These are phyloP conservation scores for Watsonalla cultraria DNA, from an alignment of 2,888 invertebrate species.

Conservation along the genomic window DNA sequence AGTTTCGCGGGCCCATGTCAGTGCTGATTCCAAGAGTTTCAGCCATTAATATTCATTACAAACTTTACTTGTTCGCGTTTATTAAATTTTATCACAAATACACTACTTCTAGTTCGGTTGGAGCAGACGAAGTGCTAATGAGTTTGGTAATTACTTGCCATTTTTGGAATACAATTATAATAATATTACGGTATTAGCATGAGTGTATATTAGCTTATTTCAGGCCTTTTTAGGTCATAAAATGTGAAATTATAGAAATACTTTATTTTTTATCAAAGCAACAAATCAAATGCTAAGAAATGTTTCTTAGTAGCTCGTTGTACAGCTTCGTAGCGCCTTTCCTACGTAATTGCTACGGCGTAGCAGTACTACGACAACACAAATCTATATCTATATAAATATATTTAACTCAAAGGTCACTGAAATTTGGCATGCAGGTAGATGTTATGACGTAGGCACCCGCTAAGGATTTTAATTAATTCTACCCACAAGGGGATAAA, in stretches of 20 bases:
- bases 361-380: background rate
- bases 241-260: background rate
- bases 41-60: slow-evolving; percentile 70
- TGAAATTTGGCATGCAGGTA: too few species aligned
- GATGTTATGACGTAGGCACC: too few species aligned
- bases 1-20: slow-evolving; percentile 58
- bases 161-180: too few species aligned
- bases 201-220: too few species aligned
- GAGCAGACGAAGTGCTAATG: too few species aligned
- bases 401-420: too few species aligned
- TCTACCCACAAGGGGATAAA: too few species aligned
- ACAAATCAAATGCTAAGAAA: background rate
- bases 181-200: too few species aligned
- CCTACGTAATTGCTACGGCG: background rate
- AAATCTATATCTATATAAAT: too few species aligned
- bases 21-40: slow-evolving; percentile 57
- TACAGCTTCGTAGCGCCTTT: background rate
- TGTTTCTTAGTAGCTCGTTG: too few species aligned
- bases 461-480: too few species aligned
- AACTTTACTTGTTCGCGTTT: slow-evolving; percentile 55
- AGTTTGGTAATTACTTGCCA: too few species aligned
- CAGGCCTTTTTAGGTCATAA: background rate
- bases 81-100: slow-evolving; percentile 56
- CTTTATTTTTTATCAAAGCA: background rate
- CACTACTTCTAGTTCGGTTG: slow-evolving; percentile 20